Conservation (phyloP, 1,140 invertebrate species). For the Batillaria attramentaria region DNA sequence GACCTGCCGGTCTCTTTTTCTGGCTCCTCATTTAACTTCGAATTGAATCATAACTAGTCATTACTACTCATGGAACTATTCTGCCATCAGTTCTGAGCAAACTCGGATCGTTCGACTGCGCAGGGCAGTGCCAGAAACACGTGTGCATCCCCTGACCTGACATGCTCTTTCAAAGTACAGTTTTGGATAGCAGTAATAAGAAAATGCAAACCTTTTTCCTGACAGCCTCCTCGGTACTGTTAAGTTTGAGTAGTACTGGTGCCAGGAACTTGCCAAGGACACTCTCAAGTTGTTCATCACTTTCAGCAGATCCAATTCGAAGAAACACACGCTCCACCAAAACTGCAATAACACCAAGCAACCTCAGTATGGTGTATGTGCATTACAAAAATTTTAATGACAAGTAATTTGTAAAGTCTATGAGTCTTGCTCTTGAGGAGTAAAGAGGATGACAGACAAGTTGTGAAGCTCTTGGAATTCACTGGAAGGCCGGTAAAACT, state of each 20-base stretch:
- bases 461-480: background rate
- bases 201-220: conserved; percentile 79
- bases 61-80: too few species aligned
- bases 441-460: background rate
- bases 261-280: conserved; percentile 88
- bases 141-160: background rate
- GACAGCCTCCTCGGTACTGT: conserved; percentile 88
- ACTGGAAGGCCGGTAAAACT: background rate
- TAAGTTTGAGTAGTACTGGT: conserved; percentile 90
- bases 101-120: background rate
- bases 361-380: background rate
- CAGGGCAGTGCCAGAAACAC: too few species aligned
- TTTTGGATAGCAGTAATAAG: background rate
- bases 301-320: conserved; percentile 88
- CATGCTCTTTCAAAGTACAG: background rate
- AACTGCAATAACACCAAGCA: conserved; percentile 51
- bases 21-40: background rate
- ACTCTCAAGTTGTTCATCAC: conserved; percentile 88
- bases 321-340: conserved; percentile 91
- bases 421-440: background rate
- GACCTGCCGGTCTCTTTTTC: too few species aligned
- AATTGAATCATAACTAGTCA: too few species aligned
- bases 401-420: background rate
- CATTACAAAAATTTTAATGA: background rate
- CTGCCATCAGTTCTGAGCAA: too few species aligned